These are phyloP conservation scores for Caenorhabditis sulstoni DNA, from an alignment of 2,888 invertebrate genomes.

Conservation along the genomic window DNA sequence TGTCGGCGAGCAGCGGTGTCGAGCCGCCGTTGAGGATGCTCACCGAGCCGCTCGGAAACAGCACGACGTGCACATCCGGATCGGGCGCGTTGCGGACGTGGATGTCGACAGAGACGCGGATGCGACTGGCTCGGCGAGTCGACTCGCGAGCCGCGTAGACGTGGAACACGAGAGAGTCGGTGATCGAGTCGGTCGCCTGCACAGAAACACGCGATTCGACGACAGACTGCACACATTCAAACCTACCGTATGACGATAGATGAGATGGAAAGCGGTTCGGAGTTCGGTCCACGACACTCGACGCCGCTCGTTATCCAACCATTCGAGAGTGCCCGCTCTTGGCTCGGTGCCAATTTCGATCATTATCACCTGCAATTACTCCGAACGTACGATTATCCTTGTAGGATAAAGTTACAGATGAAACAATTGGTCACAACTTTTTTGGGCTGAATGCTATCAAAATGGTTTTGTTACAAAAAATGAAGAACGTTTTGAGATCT, in stretches of 20 bases:
- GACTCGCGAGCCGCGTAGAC: constrained; percentile 73
- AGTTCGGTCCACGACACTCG: constrained; percentile 67
- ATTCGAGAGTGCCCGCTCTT: constrained; percentile 61
- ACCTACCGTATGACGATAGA: constrained; percentile 63
- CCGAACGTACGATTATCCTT: too few relatives aligned
- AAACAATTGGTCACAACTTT: too few relatives aligned
- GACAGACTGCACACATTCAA: not conserved
- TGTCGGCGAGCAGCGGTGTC: constrained; percentile 63
- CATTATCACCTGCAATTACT: constrained; percentile 58
- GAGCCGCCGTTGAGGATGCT: constrained; percentile 71
- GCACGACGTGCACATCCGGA: constrained; percentile 37
- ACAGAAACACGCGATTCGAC: not conserved
- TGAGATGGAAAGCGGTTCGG: constrained; percentile 59
- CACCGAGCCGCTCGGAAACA: constrained; percentile 67
- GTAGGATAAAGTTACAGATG: too few relatives aligned
- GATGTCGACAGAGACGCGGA: constrained; percentile 67
- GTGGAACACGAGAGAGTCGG: constrained; percentile 72
- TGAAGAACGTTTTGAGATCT: too few relatives aligned
- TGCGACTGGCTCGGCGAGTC: constrained; percentile 64
- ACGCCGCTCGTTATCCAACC: constrained; percentile 61
- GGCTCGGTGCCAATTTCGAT: constrained; percentile 67
- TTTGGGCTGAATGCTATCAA: too few relatives aligned
- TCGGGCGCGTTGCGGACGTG: constrained; percentile 60
- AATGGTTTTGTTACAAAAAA: too few relatives aligned
- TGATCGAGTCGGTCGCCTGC: constrained; percentile 60